phyloP scores from a whole-genome alignment of 53 echinoderm and acorn worm species.

The Holothuria leucospilota region DNA sequence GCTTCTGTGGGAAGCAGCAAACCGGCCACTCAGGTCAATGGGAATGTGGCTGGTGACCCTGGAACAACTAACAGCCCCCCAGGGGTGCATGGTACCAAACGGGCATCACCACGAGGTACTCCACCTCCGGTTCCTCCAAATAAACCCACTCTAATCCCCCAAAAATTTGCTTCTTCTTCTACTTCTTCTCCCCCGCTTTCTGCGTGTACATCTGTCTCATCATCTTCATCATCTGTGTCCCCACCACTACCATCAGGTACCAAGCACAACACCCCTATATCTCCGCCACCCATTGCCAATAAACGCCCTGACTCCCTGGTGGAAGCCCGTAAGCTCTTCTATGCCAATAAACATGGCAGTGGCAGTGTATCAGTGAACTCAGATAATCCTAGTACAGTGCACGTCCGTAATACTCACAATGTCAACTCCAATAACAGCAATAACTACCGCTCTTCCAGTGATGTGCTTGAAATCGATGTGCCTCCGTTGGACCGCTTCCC shows the following conservation, averaged over 20 bases:
- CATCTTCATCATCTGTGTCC: constrained; percentile 44
- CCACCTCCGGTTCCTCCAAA: constrained; percentile 97
- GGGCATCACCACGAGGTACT: constrained; percentile 85
- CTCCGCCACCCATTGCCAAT: constrained; percentile 2
- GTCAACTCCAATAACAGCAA: constrained; percentile 87
- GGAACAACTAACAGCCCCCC: constrained; percentile 33
- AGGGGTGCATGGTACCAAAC: constrained; percentile 46
- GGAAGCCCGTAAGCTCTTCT: constrained; percentile 96
- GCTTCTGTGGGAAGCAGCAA: constrained; percentile 50
- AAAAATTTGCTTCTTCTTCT: constrained; percentile 80
- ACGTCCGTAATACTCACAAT: constrained; percentile 73
- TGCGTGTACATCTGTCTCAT: constrained; percentile 55
- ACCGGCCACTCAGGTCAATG: constrained; percentile 61
- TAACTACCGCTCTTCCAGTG: constrained; percentile 77
- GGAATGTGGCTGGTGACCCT: constrained; percentile 34
- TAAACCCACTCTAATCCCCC: constrained; percentile 95
- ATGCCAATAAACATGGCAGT: constrained; percentile 92
- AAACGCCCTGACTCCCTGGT: constrained; percentile 83
- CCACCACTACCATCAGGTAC: constrained; percentile 40
- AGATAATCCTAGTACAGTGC: constrained; percentile 38
- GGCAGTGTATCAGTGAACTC: constrained; percentile 35
- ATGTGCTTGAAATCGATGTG: constrained; percentile 55
- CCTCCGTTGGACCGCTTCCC: constrained; percentile 52
- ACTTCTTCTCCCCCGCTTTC: constrained; percentile 63
- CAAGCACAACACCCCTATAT: constrained; percentile 50